phyloP scores from a whole-genome alignment of 2,888 invertebrate species.

The Lacanobia oleracea region DNA sequence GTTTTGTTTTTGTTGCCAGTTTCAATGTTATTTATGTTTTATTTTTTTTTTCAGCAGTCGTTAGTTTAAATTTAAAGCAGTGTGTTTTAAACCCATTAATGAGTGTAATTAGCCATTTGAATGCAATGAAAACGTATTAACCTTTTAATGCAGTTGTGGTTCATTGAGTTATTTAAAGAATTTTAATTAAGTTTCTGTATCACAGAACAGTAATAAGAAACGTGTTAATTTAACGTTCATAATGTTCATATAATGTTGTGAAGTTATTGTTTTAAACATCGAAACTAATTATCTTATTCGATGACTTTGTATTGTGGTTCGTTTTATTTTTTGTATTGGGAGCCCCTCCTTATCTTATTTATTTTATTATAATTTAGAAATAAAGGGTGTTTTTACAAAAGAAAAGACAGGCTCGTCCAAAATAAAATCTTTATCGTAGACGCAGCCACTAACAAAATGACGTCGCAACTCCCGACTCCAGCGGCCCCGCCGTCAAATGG shows the following conservation, averaged over 20 bases:
- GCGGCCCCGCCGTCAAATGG: conserved; percentile 70
- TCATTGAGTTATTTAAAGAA: conserved; percentile 18
- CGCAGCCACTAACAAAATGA: conserved; percentile 66
- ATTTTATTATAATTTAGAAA: background rate
- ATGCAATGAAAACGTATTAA: conserved; percentile 27
- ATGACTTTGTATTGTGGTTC: conserved; percentile 23
- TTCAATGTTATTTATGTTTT: background rate
- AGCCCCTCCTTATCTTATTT: no score
- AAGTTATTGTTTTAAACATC: background rate
- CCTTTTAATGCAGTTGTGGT: conserved; percentile 15
- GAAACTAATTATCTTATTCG: background rate
- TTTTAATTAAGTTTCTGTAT: conserved; percentile 29
- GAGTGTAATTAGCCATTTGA: conserved; percentile 36
- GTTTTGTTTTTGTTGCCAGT: background rate
- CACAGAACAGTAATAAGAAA: conserved; percentile 13
- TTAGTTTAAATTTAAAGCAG: background rate
- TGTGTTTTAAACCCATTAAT: conserved; percentile 14
- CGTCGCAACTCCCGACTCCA: conserved; percentile 61
- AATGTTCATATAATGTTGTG: background rate
- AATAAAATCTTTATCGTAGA: conserved; percentile 46
- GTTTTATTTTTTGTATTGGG: background rate
- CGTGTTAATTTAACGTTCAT: background rate
- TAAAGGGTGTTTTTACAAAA: background rate
- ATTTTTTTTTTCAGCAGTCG: background rate
- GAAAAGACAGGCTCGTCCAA: background rate